These are phyloP conservation scores for Callipepla californica DNA, from an alignment of 2,113 vertebrate genomes.

Conservation along the genomic window DNA sequence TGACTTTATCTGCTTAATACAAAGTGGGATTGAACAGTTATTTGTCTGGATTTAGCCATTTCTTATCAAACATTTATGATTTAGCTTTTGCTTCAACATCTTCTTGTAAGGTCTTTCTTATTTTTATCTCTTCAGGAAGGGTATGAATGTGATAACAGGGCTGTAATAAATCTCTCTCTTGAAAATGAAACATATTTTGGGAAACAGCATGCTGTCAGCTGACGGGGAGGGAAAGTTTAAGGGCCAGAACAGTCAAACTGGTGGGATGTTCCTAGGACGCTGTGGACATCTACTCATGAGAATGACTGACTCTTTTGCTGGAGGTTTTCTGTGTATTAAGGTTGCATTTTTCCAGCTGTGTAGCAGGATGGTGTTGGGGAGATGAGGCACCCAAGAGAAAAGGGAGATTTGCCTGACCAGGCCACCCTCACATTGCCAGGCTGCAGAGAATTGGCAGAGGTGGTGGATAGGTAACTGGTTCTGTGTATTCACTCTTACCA, in stretches of 20 bases:
- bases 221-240: neutral
- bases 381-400: neutral
- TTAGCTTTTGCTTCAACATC: slow-evolving; percentile 75
- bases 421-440: neutral
- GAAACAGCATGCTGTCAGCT: neutral
- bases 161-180: slow-evolving; percentile 74
- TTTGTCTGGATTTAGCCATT: slow-evolving; percentile 82
- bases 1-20: slow-evolving; percentile 94
- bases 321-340: neutral
- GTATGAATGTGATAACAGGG: slow-evolving; percentile 68
- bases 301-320: neutral
- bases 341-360: neutral
- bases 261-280: neutral
- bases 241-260: neutral
- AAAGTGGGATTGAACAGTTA: slow-evolving; percentile 83
- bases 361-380: neutral
- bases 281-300: slow-evolving; percentile 12
- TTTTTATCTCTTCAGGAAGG: slow-evolving; percentile 79
- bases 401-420: neutral
- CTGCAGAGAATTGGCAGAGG: neutral
- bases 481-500: neutral
- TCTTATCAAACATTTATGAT: slow-evolving; percentile 88
- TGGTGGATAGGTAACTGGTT: neutral
- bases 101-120: slow-evolving; percentile 83
- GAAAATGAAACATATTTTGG: slow-evolving; percentile 57